Conservation (phyloP, 2,888 invertebrate genomes). For the Orchestes rusci region DNA sequence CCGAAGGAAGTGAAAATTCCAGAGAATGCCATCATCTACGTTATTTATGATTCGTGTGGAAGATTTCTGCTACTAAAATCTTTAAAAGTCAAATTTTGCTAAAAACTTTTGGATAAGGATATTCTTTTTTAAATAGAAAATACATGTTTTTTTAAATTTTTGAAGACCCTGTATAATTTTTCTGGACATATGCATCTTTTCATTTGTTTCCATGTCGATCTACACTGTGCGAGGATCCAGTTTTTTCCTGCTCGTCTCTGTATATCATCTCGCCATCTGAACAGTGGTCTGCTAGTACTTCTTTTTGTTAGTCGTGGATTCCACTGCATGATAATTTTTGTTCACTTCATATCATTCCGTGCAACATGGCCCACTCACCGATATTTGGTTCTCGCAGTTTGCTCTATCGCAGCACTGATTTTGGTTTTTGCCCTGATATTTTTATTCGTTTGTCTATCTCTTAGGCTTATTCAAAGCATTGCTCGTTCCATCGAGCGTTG, state of each 20-base stretch:
- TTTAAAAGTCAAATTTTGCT: too few species aligned
- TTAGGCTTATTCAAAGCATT: neutral
- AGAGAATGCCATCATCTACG: too few species aligned
- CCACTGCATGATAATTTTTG: constrained; percentile 3
- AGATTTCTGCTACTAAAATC: too few species aligned
- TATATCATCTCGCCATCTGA: neutral
- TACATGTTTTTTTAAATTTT: too few species aligned
- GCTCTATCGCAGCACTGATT: neutral
- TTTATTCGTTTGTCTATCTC: constrained; percentile 1
- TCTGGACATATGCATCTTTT: too few species aligned
- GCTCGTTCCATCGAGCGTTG: neutral
- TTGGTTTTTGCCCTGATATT: neutral
- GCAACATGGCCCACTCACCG: neutral
- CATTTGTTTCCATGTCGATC: neutral
- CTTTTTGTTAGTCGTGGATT: neutral
- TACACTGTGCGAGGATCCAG: neutral
- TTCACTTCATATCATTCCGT: neutral
- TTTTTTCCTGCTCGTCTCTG: neutral
- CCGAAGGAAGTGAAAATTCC: too few species aligned
- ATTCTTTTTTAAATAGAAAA: too few species aligned
- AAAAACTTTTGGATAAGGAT: too few species aligned
- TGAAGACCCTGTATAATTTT: too few species aligned
- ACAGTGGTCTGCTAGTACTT: neutral
- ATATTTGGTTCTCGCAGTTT: neutral
- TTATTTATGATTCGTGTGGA: too few species aligned